These are phyloP conservation scores for Sympetrum striolatum DNA, from an alignment of 2,888 invertebrate genomes.

Conservation along the genomic window DNA sequence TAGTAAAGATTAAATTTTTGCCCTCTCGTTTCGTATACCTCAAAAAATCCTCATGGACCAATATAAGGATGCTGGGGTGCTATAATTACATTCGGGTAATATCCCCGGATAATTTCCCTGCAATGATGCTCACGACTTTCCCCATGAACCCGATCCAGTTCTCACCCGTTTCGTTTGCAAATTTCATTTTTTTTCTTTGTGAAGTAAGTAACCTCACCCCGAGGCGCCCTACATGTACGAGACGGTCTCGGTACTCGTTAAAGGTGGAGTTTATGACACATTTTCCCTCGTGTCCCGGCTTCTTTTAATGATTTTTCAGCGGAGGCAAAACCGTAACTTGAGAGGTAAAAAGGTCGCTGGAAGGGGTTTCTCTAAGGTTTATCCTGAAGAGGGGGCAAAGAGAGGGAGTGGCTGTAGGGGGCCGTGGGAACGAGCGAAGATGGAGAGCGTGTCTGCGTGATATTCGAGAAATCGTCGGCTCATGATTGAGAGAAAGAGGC, in stretches of 20 bases:
- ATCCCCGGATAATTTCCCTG: too few relatives aligned
- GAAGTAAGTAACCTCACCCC: background rate
- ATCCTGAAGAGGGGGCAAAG: background rate
- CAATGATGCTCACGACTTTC: background rate
- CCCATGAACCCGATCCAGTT: background rate
- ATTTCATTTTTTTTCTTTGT: background rate
- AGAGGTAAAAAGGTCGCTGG: background rate
- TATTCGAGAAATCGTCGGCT: slow-evolving; percentile 44
- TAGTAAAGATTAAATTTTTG: too few relatives aligned
- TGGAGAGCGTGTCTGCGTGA: background rate
- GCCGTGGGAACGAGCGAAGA: slow-evolving; percentile 15
- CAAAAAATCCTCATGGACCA: too few relatives aligned
- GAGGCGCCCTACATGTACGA: background rate
- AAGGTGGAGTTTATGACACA: background rate
- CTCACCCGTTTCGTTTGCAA: background rate
- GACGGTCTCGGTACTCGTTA: background rate
- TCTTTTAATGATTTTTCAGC: background rate
- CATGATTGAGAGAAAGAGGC: slow-evolving; percentile 12
- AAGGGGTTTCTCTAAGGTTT: background rate
- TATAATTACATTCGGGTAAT: too few relatives aligned
- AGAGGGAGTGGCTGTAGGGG: background rate
- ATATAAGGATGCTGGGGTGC: too few relatives aligned
- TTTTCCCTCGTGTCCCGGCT: background rate
- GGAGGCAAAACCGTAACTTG: background rate
- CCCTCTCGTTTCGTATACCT: too few relatives aligned